These are phyloP conservation scores for Dryobotodes eremita DNA, from an alignment of 2,888 invertebrate genomes.

Conservation along the genomic window DNA sequence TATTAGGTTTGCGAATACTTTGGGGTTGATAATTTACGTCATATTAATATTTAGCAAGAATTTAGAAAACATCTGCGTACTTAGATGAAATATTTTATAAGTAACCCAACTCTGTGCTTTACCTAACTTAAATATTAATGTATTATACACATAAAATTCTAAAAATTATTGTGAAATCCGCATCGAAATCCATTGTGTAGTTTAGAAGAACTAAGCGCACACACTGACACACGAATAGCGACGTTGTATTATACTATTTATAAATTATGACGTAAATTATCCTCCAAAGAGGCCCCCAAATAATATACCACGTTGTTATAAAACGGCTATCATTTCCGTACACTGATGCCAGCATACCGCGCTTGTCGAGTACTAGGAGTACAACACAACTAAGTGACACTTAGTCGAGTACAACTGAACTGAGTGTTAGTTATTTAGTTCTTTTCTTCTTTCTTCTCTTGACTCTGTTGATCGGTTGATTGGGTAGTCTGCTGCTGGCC, in stretches of 20 bases:
- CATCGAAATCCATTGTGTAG: not conserved
- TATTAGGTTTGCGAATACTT: conserved; percentile 28
- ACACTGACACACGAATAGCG: not conserved
- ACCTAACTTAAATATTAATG: too few species aligned
- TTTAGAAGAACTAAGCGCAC: not conserved
- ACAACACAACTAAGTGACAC: conserved; percentile 46
- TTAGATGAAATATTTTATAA: not conserved
- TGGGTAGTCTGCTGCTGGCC: conserved; percentile 77
- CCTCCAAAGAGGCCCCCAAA: conserved; percentile 13
- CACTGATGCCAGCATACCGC: conserved; percentile 28
- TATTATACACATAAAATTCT: not conserved
- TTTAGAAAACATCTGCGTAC: not conserved
- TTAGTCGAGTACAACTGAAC: conserved; percentile 40
- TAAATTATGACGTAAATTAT: conserved; percentile 18
- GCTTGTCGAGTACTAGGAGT: conserved; percentile 31
- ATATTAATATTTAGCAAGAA: not conserved
- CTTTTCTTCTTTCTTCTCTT: conserved; percentile 86
- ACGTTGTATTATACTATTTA: not conserved
- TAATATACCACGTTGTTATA: conserved; percentile 16
- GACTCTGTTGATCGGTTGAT: conserved; percentile 76
- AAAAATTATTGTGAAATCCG: not conserved
- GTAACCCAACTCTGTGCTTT: not conserved
- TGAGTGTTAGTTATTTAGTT: conserved; percentile 70
- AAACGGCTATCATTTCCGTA: conserved; percentile 28
- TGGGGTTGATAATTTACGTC: conserved; percentile 14